Percentiles rank a stretch among this genome's conserved stretches.
These are phyloP conservation scores for Saxidomus purpurata DNA, from an alignment of 1,140 invertebrate species.

Conservation along the genomic window DNA sequence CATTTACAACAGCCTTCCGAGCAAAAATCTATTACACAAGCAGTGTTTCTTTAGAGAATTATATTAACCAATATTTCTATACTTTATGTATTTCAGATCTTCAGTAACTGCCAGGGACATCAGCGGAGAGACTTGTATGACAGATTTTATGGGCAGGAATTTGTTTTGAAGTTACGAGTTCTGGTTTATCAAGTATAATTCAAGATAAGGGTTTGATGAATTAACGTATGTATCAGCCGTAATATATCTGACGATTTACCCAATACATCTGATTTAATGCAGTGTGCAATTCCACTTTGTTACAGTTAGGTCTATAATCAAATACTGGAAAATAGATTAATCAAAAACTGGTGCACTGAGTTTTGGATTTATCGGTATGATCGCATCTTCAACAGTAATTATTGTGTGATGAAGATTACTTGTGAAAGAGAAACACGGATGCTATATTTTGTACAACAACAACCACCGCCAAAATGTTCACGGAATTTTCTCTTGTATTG, in stretches of 20 bases:
- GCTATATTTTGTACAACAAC: too few relatives aligned
- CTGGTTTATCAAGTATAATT: neutral
- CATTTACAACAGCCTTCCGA: too few relatives aligned
- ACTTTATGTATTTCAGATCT: neutral
- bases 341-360: neutral
- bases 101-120: neutral
- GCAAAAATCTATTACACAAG: too few relatives aligned
- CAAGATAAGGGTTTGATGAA: neutral
- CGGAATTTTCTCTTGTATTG: too few relatives aligned
- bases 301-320: neutral
- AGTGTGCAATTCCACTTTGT: neutral
- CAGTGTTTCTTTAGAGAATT: neutral
- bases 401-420: neutral
- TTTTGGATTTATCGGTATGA: slow-evolving; percentile 2
- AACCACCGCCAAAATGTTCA: too few relatives aligned
- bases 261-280: neutral
- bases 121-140: neutral
- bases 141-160: neutral
- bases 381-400: neutral
- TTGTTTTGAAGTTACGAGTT: neutral
- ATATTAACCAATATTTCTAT: neutral
- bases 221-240: neutral
- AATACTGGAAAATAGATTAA: neutral
- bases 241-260: neutral
- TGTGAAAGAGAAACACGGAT: too few relatives aligned